Base-by-base conservation (phyloP, 2,888 invertebrate species). In the Micropterix aruncella region DNA sequence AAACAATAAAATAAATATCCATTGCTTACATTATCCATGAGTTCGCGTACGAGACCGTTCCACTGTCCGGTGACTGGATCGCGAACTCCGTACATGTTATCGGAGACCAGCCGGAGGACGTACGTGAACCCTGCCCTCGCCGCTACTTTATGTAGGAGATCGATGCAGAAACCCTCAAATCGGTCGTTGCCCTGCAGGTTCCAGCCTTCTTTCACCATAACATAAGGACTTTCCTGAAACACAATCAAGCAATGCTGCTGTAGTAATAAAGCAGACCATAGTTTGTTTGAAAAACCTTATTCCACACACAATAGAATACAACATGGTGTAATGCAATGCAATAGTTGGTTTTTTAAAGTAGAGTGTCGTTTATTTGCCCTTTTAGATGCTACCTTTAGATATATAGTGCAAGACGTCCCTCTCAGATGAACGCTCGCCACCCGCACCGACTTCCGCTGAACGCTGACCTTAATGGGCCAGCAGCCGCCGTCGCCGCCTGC, bases 121-220 rank as follows among this genome's bases (percentile, higher is more conserved):
- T 91, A 93, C 56, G 90, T 85, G 66, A 93, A 93, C 14, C 91
- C 91, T 2, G 91, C 88, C 56, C 87, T 77, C 1, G 76, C 73
- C 2, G 91, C 89, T 41, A 93, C 87, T 54, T 81, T 76, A 51
- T 86, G 83, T 36, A 93, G 72, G 45, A 93, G 68, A 62, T 93
- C 92, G 54, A 93, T 88, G 64, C 92, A 92, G 70, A 92, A 93
- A 0, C 93, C 93, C 55, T 92, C 90, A 60, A 83, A 90, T 16
- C 86, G 73, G 1, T 86, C 84, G 61, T 91, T 91, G 2, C 90
- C 91, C 38, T 89, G 89, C 3, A 88, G 69, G 61, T 89, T 90
- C 63, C 78, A 80, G 47, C 86, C 87, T 48, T 83, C 80, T 55
- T 83, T 86, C 42, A 90, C 82, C 90, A 91, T 91, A 2, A 92